These are phyloP conservation scores for Corvus moneduloides DNA, from an alignment of 2,113 vertebrate species.

Conservation along the genomic window DNA sequence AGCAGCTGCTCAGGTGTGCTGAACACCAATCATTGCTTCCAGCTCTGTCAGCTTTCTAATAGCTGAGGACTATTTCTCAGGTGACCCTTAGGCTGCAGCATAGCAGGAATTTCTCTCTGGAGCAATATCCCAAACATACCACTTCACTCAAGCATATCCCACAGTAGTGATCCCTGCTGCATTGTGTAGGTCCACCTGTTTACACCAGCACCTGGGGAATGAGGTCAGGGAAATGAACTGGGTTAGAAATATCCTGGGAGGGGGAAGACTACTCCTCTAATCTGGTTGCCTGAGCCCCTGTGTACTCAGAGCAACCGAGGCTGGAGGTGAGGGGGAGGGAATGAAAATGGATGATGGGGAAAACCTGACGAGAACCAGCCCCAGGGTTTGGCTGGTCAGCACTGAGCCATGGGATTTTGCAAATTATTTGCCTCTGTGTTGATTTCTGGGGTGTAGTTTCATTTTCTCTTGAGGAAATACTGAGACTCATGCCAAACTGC, in stretches of 20 bases:
- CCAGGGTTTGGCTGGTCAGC: neutral
- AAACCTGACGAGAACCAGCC: neutral
- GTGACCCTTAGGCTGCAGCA: neutral
- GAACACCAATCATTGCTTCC: neutral
- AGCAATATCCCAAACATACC: neutral
- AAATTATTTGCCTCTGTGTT: neutral
- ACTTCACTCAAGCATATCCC: neutral
- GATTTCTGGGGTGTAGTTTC: neutral
- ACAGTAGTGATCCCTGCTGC: neutral
- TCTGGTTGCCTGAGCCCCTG: neutral
- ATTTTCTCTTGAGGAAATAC: neutral
- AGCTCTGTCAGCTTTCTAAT: neutral
- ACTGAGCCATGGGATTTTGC: neutral
- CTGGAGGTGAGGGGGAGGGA: neutral
- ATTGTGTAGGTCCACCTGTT: neutral
- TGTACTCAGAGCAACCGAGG: neutral
- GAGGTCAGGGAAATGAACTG: neutral
- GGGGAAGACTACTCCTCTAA: neutral
- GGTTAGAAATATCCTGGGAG: neutral
- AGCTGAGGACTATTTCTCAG: neutral
- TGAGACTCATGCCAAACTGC: neutral
- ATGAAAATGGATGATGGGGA: neutral
- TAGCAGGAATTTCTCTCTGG: neutral
- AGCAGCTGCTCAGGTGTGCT: neutral
- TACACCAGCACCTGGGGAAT: neutral